Evolutionary conservation across 2,113 vertebrate species (phyloP).

Genomic region (Paramormyrops kingsleyae): DNA sequence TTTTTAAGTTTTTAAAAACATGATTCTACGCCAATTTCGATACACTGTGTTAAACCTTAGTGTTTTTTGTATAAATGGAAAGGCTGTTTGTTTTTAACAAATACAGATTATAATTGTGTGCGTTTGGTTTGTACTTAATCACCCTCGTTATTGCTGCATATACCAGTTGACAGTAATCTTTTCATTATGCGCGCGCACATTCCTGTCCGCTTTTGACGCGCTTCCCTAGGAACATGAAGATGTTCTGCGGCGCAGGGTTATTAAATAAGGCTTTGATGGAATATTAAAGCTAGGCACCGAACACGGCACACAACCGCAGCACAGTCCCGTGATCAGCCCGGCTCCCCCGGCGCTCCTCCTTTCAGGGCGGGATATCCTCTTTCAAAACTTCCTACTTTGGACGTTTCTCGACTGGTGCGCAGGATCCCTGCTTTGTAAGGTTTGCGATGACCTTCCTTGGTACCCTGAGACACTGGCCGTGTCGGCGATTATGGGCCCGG

Average conservation of each 20-base stretch:
- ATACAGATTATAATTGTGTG: background rate
- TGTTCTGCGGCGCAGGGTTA: background rate
- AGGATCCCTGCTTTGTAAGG: too few species aligned
- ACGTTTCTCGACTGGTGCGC: too few species aligned
- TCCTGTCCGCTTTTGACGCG: background rate
- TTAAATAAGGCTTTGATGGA: background rate
- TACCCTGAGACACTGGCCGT: background rate
- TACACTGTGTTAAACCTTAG: background rate
- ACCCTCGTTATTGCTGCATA: background rate
- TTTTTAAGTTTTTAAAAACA: background rate
- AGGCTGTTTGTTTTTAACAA: background rate
- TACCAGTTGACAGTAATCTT: background rate
- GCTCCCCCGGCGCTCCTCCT: background rate
- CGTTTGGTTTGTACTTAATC: background rate
- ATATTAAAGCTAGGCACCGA: background rate
- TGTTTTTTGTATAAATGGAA: background rate
- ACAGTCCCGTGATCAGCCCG: background rate
- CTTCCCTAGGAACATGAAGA: background rate
- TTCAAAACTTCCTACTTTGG: background rate
- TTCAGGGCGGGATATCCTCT: slow-evolving; percentile 15
- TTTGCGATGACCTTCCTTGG: background rate
- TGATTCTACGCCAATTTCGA: background rate
- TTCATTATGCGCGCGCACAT: background rate
- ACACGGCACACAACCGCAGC: background rate
- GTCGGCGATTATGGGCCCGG: background rate